phyloP scores from a whole-genome alignment of 2,113 vertebrate genomes.

The Burhinus bistriatus region DNA sequence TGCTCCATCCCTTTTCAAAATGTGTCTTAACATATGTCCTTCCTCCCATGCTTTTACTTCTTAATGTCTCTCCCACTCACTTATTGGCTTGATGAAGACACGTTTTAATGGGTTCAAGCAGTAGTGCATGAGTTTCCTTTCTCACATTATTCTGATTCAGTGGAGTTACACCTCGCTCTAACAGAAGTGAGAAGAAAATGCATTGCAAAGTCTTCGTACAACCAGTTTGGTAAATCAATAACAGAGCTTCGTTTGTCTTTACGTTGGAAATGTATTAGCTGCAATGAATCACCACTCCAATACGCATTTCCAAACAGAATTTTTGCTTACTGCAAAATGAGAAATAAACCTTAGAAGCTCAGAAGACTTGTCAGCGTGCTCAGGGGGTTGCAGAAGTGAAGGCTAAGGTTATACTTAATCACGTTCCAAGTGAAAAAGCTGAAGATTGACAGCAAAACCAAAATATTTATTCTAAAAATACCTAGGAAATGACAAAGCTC shows the following conservation, averaged over 20 bases:
- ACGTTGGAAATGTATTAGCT: slow-evolving; percentile 2
- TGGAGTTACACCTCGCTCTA: slow-evolving; percentile 45
- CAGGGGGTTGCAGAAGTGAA: slow-evolving; percentile 13
- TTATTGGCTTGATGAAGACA: slow-evolving; percentile 64
- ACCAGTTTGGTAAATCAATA: slow-evolving; percentile 8
- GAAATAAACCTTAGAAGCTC: slow-evolving; percentile 48
- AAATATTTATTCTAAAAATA: slow-evolving; percentile 56
- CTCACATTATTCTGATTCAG: slow-evolving; percentile 62
- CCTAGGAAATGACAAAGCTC: slow-evolving; percentile 52
- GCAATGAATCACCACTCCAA: neutral
- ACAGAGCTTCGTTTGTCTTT: neutral
- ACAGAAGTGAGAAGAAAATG: slow-evolving; percentile 62
- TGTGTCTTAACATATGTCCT: slow-evolving; percentile 69
- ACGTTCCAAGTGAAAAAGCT: slow-evolving; percentile 50
- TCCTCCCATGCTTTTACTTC: slow-evolving; percentile 65
- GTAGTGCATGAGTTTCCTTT: slow-evolving; percentile 52
- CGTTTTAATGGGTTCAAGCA: slow-evolving; percentile 57
- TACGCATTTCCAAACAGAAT: neutral
- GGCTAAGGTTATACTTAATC: slow-evolving; percentile 51
- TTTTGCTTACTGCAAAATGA: slow-evolving; percentile 16
- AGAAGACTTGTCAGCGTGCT: slow-evolving; percentile 23
- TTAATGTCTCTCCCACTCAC: slow-evolving; percentile 66
- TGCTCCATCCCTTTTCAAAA: slow-evolving; percentile 62
- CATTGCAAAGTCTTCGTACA: neutral
- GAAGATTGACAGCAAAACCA: slow-evolving; percentile 54